Evolutionary conservation across 2,797 vertebrate genomes (phyloP), one percentile per base, ranked within the genome.

Genomic region (Anabacerthia variegaticeps): DNA sequence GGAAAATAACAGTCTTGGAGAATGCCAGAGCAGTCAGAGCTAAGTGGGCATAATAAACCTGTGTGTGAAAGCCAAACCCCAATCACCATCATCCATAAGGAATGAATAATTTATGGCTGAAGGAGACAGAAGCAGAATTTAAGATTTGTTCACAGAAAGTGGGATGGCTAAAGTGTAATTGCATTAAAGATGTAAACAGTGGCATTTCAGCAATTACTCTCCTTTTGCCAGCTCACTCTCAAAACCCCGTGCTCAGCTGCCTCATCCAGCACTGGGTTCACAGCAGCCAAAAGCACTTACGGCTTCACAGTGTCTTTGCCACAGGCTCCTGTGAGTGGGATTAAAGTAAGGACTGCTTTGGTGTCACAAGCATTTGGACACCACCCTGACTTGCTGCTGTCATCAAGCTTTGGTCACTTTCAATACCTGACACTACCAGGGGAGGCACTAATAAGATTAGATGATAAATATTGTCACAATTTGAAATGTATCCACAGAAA

Each of bases 11-110:
- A 84, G 52, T 54, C 37, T 78, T 32, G 5, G 15, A 82, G 83
- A 48, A 68, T 26, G 76, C 66, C 92, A 93, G 94, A 96, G 84
- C 73, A 94, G 90, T 75, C 79, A 78, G 86, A 85, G 56, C 73
- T 95, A 94, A 96, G 65, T 92, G 88, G 90, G 62, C 83, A 91
- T 86, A 94, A 95, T 81, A 94, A 95, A 95, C 76, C 63, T 66
- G 85, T 37, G 82, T 80, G 82, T 36, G 80, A 87, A 96, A 96
- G 93, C 93, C 95, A 96, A 94, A 91, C 75, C 73, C 66, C 78
- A 82, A 84, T 74, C 89, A 89, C 88, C 71, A 77, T 58, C 90
- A 87, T 27, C 85, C 93, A 81, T 46, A 92, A 92, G 85, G 78
- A 91, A 96, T 89, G 75, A 93, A 94, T 94, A 96, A 96, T 91